Conservation (phyloP, 2,113 vertebrate genomes). For the Ochotona princeps region DNA sequence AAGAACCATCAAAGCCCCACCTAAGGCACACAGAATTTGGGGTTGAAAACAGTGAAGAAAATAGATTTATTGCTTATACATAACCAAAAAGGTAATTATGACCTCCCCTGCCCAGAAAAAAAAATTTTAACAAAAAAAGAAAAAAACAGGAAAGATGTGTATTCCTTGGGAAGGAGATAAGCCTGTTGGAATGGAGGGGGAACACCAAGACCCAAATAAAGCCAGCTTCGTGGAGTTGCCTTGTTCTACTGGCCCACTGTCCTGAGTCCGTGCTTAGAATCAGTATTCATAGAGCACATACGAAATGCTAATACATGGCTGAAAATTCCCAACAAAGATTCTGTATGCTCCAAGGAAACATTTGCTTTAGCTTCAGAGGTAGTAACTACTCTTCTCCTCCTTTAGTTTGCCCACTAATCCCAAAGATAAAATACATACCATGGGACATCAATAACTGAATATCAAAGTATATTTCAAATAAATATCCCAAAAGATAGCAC, state of each 20-base stretch:
- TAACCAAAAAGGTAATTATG: constrained; percentile 64
- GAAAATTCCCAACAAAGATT: constrained; percentile 59
- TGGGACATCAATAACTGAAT: constrained; percentile 44
- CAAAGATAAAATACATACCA: constrained; percentile 59
- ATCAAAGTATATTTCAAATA: constrained; percentile 71
- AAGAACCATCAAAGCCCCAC: constrained; percentile 53
- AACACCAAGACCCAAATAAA: constrained; percentile 56
- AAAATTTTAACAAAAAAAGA: neutral
- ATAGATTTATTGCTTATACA: constrained; percentile 75
- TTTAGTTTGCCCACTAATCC: constrained; percentile 21
- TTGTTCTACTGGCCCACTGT: constrained; percentile 39
- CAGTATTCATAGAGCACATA: constrained; percentile 52
- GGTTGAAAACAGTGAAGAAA: constrained; percentile 65
- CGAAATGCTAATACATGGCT: constrained; percentile 6
- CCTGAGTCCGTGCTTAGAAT: constrained; percentile 54
- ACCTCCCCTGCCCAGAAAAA: no score
- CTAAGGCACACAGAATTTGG: constrained; percentile 52
- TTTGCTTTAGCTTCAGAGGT: constrained; percentile 74
- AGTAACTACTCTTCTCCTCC: constrained; percentile 61
- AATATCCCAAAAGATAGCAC: constrained; percentile 75
- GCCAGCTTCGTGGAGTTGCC: constrained; percentile 31
- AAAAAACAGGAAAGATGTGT: constrained; percentile 39
- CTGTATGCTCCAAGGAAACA: constrained; percentile 55
- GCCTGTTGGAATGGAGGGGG: constrained; percentile 39
- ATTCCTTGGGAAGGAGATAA: constrained; percentile 26